These are phyloP conservation scores for Aldrovandia affinis DNA, from an alignment of 2,797 vertebrate species.

Conservation along the genomic window DNA sequence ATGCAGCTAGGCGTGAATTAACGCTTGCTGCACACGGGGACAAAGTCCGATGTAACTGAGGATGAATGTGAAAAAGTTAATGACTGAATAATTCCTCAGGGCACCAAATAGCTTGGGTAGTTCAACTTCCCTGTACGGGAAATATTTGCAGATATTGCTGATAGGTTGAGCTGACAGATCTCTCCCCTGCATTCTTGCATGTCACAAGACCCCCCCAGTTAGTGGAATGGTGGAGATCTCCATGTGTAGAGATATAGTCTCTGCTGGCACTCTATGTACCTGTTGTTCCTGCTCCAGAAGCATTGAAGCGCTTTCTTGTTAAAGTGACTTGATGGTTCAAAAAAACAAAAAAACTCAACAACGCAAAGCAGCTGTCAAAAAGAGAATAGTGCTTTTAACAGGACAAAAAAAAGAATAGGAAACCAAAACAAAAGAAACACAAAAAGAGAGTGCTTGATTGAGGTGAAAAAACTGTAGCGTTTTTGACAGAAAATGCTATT, in stretches of 20 bases:
- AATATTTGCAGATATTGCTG: background rate
- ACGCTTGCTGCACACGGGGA: background rate
- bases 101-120: background rate
- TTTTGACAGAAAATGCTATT: too few species aligned
- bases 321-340: too few species aligned
- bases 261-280: background rate
- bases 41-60: background rate
- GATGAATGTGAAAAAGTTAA: background rate
- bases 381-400: too few species aligned
- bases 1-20: background rate
- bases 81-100: background rate
- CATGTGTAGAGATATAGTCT: background rate
- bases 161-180: background rate
- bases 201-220: constrained; percentile 15
- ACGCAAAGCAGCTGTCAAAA: too few species aligned
- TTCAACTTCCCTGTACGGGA: background rate
- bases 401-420: too few species aligned
- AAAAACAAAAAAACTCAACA: too few species aligned
- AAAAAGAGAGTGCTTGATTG: too few species aligned
- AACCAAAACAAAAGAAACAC: too few species aligned
- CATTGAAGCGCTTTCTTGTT: too few species aligned
- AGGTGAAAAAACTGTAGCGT: too few species aligned
- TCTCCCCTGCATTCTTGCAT: constrained; percentile 9
- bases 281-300: too few species aligned
- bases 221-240: background rate